Percentiles rank a stretch among this genome's conserved stretches.
These are phyloP conservation scores for Trochalopteron elliotii DNA, from an alignment of 2,113 vertebrate genomes.

Conservation along the genomic window DNA sequence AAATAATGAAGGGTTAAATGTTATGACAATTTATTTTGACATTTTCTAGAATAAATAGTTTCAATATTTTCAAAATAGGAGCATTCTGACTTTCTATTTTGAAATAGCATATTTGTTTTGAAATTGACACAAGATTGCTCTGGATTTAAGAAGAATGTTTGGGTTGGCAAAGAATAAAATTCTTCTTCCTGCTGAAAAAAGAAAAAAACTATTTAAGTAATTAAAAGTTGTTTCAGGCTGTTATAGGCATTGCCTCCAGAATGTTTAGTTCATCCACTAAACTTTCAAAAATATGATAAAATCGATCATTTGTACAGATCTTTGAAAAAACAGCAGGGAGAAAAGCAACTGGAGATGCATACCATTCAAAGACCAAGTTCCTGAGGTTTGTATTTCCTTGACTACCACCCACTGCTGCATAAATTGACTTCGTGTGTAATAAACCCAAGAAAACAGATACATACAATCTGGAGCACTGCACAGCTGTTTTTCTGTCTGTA, in stretches of 20 bases:
- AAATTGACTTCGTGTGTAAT: neutral
- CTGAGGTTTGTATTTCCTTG: neutral
- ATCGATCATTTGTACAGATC: neutral
- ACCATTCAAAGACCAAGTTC: neutral
- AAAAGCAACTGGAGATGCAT: neutral
- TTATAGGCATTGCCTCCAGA: neutral
- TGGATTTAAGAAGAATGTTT: neutral
- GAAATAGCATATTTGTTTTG: constrained; percentile 12
- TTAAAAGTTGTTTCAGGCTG: neutral
- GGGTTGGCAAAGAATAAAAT: neutral
- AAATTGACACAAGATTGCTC: neutral
- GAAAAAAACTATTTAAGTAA: neutral
- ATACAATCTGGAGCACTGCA: neutral
- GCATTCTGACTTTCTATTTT: neutral
- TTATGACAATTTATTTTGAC: constrained; percentile 40
- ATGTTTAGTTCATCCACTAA: neutral
- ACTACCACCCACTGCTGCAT: neutral
- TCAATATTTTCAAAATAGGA: constrained; percentile 19
- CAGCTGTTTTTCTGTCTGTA: neutral
- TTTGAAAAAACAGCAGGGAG: neutral
- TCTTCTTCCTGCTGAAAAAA: neutral
- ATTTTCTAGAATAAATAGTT: neutral
- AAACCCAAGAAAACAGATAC: neutral
- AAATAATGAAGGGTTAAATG: constrained; percentile 16
- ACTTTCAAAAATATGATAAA: neutral